Evolutionary conservation across 2,888 invertebrate species (phyloP).

Genomic region (Zygothrica quintamaculata): DNA sequence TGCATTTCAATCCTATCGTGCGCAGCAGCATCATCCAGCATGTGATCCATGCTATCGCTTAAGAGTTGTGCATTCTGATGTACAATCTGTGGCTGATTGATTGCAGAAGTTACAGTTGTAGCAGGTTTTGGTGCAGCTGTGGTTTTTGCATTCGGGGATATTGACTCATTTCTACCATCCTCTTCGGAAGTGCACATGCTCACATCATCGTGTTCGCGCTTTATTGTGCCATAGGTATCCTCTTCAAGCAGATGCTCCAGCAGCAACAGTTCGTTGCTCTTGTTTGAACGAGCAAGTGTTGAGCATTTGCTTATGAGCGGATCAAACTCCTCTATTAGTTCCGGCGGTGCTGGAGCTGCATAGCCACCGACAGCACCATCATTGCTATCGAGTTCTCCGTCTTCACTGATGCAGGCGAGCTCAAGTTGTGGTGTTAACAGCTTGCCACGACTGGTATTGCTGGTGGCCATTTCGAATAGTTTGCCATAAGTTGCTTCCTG

Average conservation of each 20-base stretch:
- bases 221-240: conserved; percentile 88
- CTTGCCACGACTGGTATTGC: conserved; percentile 71
- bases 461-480: conserved; percentile 82
- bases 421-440: conserved; percentile 74
- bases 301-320: conserved; percentile 85
- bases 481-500: conserved; percentile 83
- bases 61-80: conserved; percentile 82
- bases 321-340: conserved; percentile 91
- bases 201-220: conserved; percentile 84
- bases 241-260: conserved; percentile 89
- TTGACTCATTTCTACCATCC: conserved; percentile 63
- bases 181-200: conserved; percentile 85
- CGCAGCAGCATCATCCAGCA: conserved; percentile 60
- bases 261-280: conserved; percentile 88
- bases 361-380: conserved; percentile 75
- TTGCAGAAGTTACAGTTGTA: not conserved
- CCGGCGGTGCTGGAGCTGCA: conserved; percentile 65
- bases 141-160: conserved; percentile 50
- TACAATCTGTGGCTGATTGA: conserved; percentile 73
- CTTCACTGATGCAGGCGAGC: conserved; percentile 58
- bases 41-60: conserved; percentile 82
- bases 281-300: conserved; percentile 73
- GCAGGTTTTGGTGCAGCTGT: conserved; percentile 21
- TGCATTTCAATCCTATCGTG: conserved; percentile 43
- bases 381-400: conserved; percentile 51